These are phyloP conservation scores for Hybos culiciformis DNA, from an alignment of 2,888 invertebrate genomes.

Conservation along the genomic window DNA sequence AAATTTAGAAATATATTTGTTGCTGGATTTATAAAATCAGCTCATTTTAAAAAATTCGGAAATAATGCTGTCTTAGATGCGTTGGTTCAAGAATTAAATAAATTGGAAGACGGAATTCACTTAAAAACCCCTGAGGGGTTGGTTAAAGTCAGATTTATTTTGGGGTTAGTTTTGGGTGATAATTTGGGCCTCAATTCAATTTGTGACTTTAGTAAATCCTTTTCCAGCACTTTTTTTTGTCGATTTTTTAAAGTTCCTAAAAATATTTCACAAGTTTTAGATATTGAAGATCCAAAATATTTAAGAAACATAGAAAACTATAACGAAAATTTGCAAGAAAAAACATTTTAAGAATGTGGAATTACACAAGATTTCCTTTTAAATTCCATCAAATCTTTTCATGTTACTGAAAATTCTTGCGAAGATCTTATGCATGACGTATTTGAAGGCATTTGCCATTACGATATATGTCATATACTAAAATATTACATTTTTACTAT, in stretches of 20 bases:
- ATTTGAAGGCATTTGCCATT: constrained; percentile 5
- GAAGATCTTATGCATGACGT: constrained; percentile 6
- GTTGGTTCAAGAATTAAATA: constrained; percentile 6
- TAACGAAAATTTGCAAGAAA: background rate
- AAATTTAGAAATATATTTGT: constrained; percentile 8
- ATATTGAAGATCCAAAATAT: background rate
- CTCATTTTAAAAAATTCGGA: constrained; percentile 4
- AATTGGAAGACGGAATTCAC: constrained; percentile 6
- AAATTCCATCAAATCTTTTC: background rate
- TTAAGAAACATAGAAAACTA: constrained; percentile 8
- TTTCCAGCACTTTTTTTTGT: constrained; percentile 8
- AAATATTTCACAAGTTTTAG: background rate
- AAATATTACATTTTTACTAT: background rate
- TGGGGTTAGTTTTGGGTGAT: constrained; percentile 8
- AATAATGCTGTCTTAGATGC: constrained; percentile 5
- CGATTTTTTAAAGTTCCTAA: constrained; percentile 8
- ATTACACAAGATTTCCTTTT: background rate
- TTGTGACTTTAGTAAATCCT: constrained; percentile 6
- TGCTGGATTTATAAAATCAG: constrained; percentile 7
- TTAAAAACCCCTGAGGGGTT: constrained; percentile 2
- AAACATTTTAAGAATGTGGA: background rate
- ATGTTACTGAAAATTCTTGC: constrained; percentile 4
- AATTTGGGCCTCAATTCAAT: constrained; percentile 8
- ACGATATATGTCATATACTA: constrained; percentile 1
- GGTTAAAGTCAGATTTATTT: constrained; percentile 5